A percentile compares a stretch with the other conserved stretches of the same genome.
Evolutionary conservation across 1,140 invertebrate species (phyloP).

Genomic region (Bactericera cockerelli): DNA sequence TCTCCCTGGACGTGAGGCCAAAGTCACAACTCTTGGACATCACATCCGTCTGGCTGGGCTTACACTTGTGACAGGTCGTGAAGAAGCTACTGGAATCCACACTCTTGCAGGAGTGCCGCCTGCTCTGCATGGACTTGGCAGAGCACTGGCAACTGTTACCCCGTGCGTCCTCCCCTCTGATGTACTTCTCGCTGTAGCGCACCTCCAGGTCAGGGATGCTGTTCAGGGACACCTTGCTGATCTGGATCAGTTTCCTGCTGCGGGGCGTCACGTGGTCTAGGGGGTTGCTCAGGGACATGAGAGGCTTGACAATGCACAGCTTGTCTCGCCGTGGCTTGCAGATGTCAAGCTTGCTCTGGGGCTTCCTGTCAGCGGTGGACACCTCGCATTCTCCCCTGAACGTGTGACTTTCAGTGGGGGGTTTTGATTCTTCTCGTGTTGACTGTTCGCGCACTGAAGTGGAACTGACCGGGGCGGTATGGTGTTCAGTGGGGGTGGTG

Average conservation of each 20-base stretch:
- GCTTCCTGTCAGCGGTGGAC: background rate
- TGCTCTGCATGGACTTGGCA: background rate
- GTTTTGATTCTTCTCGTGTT: no score
- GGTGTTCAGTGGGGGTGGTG: background rate
- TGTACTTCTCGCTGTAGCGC: background rate
- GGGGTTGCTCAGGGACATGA: background rate
- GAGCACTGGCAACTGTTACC: background rate
- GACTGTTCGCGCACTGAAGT: background rate
- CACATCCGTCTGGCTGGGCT: background rate
- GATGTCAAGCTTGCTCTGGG: background rate
- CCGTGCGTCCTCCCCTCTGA: background rate
- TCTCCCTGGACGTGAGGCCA: background rate
- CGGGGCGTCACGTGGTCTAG: background rate
- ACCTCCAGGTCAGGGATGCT: background rate
- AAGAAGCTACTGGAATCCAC: background rate
- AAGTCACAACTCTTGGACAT: constrained; percentile 3
- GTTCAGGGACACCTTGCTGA: background rate
- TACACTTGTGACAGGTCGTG: background rate
- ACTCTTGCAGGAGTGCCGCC: background rate
- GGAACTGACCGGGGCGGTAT: background rate
- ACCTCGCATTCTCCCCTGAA: background rate
- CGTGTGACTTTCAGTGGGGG: background rate
- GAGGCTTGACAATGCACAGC: background rate
- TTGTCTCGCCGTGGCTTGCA: background rate
- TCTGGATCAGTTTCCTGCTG: background rate